Base-by-base conservation (phyloP, 2,797 vertebrate species). In the Holocentrus rufus region DNA sequence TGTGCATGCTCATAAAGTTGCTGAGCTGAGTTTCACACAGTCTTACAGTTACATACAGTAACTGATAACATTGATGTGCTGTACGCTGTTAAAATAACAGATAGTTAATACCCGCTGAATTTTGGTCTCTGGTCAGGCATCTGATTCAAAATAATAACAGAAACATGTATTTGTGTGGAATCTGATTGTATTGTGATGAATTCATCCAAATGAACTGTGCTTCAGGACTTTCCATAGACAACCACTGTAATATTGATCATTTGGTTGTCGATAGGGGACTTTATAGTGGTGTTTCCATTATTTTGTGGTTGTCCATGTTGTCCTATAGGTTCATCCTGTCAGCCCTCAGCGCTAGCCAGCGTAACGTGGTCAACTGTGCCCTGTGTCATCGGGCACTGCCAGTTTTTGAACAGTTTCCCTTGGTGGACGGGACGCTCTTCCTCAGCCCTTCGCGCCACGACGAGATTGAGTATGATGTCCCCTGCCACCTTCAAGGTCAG, bases 401-500 rank as follows among this genome's bases (percentile, higher is more conserved):
- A 0, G 97, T 99, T 69, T 99, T 99, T 18, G 97, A 99, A 81
- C 98, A 98, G 93, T 99, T 99, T 76, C 98, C 98, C 1, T 87
- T 99, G 92, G 97, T 99, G 90, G 98, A 99, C 0, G 98, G 98
- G 78, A 99, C 97, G 4, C 93, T 99, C 72, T 99, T 99, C 80
- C 95, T 99, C 85, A 99, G 97, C 90, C 98, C 98, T 0, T 98
- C 97, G 0, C 95, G 97, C 83, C 98, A 99, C 0, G 96, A 99
- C 71, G 98, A 99, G 93, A 99, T 99, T 15, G 97, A 99, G 78
- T 99, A 99, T 36, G 98, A 99, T 68, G 97, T 99, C 69, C 97
- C 98, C 77, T 99, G 98, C 93, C 97, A 99, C 90, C 95, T 99
- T 89, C 97, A 99, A 98, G 98, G 98, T 98, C 90, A 90, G 89